Evolutionary conservation across 2,113 vertebrate genomes (phyloP).

Genomic region (Barnardius zonarius): DNA sequence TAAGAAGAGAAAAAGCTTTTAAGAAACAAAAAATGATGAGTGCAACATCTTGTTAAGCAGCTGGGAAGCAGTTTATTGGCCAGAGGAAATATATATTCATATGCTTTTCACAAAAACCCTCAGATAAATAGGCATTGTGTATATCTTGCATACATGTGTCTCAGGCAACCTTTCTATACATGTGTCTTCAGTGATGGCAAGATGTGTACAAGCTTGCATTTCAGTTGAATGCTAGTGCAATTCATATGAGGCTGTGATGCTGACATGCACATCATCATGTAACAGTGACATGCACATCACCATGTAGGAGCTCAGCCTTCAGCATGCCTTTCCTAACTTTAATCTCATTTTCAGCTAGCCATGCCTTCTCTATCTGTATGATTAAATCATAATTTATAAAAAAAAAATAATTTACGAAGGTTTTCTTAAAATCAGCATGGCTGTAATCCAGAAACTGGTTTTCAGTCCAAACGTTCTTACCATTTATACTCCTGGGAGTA

Average conservation of each 20-base stretch:
- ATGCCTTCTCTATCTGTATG: neutral
- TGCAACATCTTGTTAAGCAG: neutral
- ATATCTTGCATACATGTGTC: neutral
- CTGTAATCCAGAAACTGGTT: neutral
- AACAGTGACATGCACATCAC: neutral
- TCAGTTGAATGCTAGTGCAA: neutral
- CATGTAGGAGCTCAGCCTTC: neutral
- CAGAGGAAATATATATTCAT: neutral
- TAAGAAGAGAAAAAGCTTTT: neutral
- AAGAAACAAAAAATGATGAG: neutral
- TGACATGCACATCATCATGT: neutral
- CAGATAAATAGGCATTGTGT: neutral
- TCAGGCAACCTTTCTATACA: neutral
- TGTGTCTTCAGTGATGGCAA: neutral
- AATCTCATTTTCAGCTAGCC: neutral
- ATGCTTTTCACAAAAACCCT: neutral
- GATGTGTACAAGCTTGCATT: neutral
- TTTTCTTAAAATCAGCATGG: neutral
- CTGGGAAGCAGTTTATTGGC: neutral
- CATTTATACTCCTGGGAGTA: neutral
- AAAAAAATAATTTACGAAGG: neutral
- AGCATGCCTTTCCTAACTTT: neutral
- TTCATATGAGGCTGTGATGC: neutral
- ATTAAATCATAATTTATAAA: neutral
- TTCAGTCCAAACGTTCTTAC: neutral